Evolutionary conservation across 2,888 invertebrate species (phyloP), one percentile per base, ranked within the genome.

Genomic region (Ichneumoninae sp.): DNA sequence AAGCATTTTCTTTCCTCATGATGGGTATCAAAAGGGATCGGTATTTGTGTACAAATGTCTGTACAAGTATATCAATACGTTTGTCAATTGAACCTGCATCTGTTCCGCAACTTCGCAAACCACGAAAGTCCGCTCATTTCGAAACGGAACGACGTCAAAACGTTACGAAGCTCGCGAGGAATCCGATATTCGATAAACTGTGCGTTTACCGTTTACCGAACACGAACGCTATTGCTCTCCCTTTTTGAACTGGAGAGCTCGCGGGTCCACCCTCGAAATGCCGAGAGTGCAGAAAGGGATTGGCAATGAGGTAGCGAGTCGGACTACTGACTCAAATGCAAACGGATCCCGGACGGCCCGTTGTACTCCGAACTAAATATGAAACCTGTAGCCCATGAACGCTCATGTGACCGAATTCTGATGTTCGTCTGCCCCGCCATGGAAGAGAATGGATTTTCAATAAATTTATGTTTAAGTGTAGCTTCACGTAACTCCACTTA

Each of bases 171-270:
- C 52, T 70, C 19, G 8, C 44, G 52, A 22, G 79, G 62, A 79
- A 79, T 62, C 65, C 79, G 71, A 79, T 79, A 70, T 71, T 69
- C 62, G 71, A 47, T 57, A 62, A 79, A 79, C 62, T 60, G 60
- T 57, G 71, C 54, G 16, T 30, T 50, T 81, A 22, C 19, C 70
- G 50, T 33, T 30, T 30, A 40, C 50, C 44, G 62, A 4, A 62
- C 47, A 16, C 50, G 36, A 19, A 36, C 33, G 30, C 50, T 70
- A 26, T n/a, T 33, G 30, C n/a, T 69, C 30, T 33, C 50, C 30
- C 50, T 30, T 52, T 70, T 7, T 30, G 62, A 16, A 60, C 57
- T 47, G 26, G 7, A 13, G 36, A 19, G 8, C 19, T 50, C n/a
- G 19, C 50, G 50, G 50, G 8, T n/a, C 1, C 7, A 19, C 13